Conservation (phyloP, 2,113 vertebrate genomes). For the Callocephalon fimbriatum region DNA sequence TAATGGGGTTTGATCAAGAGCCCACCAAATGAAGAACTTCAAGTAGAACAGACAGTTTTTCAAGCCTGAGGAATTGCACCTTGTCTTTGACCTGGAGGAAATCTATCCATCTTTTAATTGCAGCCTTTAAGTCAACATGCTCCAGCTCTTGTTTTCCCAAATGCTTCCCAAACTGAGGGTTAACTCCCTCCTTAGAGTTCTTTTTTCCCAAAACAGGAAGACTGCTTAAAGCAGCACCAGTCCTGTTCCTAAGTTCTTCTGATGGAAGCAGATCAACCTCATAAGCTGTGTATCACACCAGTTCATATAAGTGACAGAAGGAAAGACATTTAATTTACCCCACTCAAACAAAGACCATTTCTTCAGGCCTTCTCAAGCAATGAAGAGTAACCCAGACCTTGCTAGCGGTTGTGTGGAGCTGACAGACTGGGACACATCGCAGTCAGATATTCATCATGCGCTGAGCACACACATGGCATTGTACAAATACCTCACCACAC, state of each 20-base stretch:
- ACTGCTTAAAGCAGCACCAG: fast-evolving
- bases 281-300: fast-evolving
- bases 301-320: neutral
- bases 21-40: neutral
- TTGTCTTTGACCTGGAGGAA: neutral
- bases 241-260: fast-evolving
- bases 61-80: neutral
- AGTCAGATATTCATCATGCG: fast-evolving
- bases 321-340: neutral
- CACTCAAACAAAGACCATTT: neutral
- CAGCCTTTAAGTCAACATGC: neutral
- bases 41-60: neutral
- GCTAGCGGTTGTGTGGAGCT: fast-evolving
- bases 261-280: neutral
- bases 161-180: fast-evolving
- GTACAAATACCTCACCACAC: fast-evolving
- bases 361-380: neutral
- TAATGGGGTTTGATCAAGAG: fast-evolving
- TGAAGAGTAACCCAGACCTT: fast-evolving
- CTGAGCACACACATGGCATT: fast-evolving
- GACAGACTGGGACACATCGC: fast-evolving
- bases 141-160: neutral
- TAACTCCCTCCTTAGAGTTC: fast-evolving
- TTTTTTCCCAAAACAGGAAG: neutral
- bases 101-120: too few species aligned